A percentile compares a stretch with the other conserved stretches of the same genome.
Conservation (phyloP, 2,113 vertebrate species). For the Natator depressus region DNA sequence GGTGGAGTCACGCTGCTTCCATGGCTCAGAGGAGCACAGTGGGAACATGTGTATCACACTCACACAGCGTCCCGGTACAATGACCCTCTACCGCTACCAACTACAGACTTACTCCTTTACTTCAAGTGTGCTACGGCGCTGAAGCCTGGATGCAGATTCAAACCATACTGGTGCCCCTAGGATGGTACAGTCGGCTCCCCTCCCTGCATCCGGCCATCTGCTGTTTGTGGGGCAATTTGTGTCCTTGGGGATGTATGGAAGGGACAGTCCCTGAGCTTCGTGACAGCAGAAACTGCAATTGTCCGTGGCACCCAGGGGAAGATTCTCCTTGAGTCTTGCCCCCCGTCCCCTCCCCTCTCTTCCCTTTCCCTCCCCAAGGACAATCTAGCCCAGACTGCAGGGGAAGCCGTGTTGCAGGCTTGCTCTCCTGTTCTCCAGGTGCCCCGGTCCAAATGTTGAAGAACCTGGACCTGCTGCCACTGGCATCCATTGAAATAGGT, state of each 20-base stretch:
- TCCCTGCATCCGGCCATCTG: background rate
- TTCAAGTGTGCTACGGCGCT: background rate
- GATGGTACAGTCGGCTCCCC: background rate
- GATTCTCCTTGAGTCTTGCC: background rate
- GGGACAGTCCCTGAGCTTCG: background rate
- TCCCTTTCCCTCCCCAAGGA: background rate
- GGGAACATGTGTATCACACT: background rate
- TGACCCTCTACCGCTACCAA: background rate
- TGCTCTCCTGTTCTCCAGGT: background rate
- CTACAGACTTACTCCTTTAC: background rate
- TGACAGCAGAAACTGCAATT: background rate
- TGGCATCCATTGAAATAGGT: background rate
- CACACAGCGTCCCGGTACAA: background rate
- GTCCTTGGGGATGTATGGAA: background rate
- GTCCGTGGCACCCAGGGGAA: background rate
- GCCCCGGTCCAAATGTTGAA: background rate
- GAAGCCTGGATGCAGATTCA: background rate
- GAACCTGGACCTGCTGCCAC: background rate
- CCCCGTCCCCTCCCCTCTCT: accelerated
- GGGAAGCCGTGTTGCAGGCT: background rate
- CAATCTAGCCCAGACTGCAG: background rate
- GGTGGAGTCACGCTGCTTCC: background rate
- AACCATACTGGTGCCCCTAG: background rate
- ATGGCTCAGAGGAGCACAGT: background rate
- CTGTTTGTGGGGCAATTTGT: background rate